These are phyloP conservation scores for Microtus montanus DNA, from an alignment of 2,113 vertebrate species.

Conservation along the genomic window DNA sequence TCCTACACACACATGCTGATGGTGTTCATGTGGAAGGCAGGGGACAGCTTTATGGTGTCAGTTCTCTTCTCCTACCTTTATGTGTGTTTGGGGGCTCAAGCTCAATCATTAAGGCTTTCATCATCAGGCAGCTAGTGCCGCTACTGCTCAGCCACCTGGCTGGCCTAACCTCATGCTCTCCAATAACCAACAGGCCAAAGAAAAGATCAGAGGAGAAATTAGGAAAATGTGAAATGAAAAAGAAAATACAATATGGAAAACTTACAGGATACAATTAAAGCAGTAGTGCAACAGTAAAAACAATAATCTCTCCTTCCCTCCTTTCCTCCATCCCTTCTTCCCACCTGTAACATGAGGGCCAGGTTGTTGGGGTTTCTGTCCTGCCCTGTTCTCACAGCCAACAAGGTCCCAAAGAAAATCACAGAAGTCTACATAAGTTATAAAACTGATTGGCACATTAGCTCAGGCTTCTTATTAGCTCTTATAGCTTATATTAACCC, in stretches of 20 bases:
- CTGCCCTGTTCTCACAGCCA: no score
- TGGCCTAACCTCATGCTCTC: not conserved
- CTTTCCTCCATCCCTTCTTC: no score
- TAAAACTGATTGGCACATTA: no score
- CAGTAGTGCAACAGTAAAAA: not conserved
- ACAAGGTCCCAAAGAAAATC: no score
- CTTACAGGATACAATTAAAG: not conserved
- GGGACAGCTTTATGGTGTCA: not conserved
- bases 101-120: not conserved
- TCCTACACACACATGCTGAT: not conserved
- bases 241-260: not conserved
- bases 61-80: not conserved
- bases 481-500: no score
- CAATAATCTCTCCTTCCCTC: not conserved
- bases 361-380: no score
- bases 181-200: not conserved
- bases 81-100: not conserved
- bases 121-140: not conserved
- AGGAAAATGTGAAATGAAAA: not conserved
- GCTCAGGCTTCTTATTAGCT: no score
- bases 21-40: not conserved
- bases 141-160: not conserved
- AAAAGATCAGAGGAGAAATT: not conserved
- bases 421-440: no score
- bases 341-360: no score